Evolutionary conservation across 2,888 invertebrate genomes (phyloP).

Genomic region (Bruchidius siliquastri): DNA sequence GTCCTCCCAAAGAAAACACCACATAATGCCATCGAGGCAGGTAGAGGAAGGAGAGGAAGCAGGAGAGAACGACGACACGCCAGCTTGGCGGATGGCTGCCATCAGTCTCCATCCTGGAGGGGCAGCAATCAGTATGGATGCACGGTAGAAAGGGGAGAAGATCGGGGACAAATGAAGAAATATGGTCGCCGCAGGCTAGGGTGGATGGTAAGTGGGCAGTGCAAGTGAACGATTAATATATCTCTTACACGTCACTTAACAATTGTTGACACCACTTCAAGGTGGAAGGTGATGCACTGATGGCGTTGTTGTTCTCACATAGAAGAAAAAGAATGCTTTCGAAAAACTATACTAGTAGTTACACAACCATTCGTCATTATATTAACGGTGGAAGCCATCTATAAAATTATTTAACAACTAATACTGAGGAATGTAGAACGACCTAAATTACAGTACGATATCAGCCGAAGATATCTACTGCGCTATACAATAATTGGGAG

Average conservation of each 20-base stretch:
- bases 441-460: no score
- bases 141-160: neutral
- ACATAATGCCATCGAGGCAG: constrained; percentile 30
- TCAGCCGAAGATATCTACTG: no score
- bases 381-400: no score
- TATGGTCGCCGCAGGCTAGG: constrained; percentile 42
- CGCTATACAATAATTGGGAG: no score
- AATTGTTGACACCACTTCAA: neutral
- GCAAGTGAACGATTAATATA: constrained; percentile 29
- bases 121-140: constrained; percentile 37
- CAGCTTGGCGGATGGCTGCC: constrained; percentile 43
- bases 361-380: no score
- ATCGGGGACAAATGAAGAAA: constrained; percentile 44
- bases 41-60: constrained; percentile 23
- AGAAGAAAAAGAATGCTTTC: no score
- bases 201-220: constrained; percentile 34
- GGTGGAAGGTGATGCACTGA: neutral
- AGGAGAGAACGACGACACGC: constrained; percentile 22
- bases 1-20: constrained; percentile 34
- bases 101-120: constrained; percentile 45
- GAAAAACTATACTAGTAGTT: no score
- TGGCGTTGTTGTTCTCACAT: neutral
- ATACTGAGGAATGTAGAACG: no score
- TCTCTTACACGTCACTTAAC: constrained; percentile 1
- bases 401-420: no score